phyloP scores from a whole-genome alignment of 2,113 vertebrate species.

The Pomatostomus ruficeps region DNA sequence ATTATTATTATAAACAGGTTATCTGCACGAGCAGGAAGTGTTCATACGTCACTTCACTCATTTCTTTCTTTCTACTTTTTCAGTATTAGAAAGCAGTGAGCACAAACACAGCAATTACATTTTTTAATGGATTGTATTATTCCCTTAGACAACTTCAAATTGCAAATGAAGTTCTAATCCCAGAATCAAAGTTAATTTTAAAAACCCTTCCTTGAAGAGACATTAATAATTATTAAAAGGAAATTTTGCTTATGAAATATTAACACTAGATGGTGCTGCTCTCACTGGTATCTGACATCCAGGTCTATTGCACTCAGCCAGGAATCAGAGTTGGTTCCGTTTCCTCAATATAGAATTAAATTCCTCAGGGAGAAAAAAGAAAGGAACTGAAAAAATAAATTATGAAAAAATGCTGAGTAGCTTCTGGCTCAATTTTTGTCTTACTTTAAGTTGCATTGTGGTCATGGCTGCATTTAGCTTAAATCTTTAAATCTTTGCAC shows the following conservation, averaged over 20 bases:
- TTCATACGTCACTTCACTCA: not conserved
- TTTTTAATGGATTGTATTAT: not conserved
- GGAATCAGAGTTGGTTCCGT: not conserved
- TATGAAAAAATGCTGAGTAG: not conserved
- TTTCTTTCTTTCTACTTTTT: not conserved
- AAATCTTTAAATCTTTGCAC: not conserved
- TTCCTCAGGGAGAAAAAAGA: not conserved
- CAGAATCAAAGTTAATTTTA: not conserved
- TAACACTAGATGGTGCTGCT: slow-evolving; percentile 73
- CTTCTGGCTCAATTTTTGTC: not conserved
- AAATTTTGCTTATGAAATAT: not conserved
- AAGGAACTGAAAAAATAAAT: not conserved
- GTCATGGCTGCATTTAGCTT: not conserved
- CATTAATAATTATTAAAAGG: not conserved
- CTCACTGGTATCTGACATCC: slow-evolving; percentile 3
- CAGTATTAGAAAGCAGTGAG: not conserved
- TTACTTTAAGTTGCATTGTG: not conserved
- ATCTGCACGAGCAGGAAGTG: not conserved
- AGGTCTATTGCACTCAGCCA: not conserved
- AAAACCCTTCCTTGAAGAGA: not conserved
- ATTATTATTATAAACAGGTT: not conserved
- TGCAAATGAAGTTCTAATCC: not conserved
- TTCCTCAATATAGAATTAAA: not conserved
- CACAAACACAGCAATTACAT: not conserved
- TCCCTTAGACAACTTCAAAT: not conserved